Conservation (phyloP, 2,113 vertebrate species). For the Plestiodon gilberti region DNA sequence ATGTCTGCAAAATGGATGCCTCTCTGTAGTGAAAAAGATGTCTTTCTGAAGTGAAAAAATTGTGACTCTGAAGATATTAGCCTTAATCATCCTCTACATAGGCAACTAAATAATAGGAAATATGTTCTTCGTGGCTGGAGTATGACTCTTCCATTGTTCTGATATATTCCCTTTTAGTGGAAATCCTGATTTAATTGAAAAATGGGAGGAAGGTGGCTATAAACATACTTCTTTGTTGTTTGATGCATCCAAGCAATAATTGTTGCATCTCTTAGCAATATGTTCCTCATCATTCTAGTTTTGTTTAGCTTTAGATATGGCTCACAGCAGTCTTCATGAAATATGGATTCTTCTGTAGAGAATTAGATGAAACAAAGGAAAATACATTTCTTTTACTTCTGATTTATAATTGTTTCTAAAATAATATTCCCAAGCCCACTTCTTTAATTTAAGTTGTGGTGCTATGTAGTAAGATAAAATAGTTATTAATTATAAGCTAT, state of each 20-base stretch:
- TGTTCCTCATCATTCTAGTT: conserved; percentile 65
- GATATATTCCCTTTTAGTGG: conserved; percentile 68
- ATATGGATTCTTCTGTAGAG: conserved; percentile 72
- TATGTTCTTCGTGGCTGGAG: conserved; percentile 46
- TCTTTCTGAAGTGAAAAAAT: conserved; percentile 43
- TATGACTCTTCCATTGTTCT: conserved; percentile 53
- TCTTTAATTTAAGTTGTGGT: conserved; percentile 80
- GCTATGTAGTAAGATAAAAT: conserved; percentile 77
- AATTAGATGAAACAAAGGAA: conserved; percentile 77
- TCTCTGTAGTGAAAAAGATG: conserved; percentile 42
- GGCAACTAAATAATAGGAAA: conserved; percentile 49
- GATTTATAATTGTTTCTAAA: conserved; percentile 80
- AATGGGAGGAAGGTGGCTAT: conserved; percentile 68
- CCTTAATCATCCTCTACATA: conserved; percentile 42
- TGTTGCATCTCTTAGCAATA: conserved; percentile 73
- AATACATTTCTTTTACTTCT: conserved; percentile 71
- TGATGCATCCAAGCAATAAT: conserved; percentile 69
- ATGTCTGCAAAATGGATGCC: conserved; percentile 43
- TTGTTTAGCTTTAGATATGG: conserved; percentile 74
- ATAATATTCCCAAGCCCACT: conserved; percentile 78
- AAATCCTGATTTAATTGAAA: conserved; percentile 69
- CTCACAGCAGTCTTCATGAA: conserved; percentile 82
- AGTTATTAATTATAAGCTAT: conserved; percentile 79
- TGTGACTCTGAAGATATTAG: conserved; percentile 43
- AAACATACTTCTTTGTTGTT: conserved; percentile 69